Percentiles rank a stretch among this genome's conserved stretches.
These are phyloP conservation scores for Polyommatus iphigenia DNA, from an alignment of 2,888 invertebrate genomes.

Conservation along the genomic window DNA sequence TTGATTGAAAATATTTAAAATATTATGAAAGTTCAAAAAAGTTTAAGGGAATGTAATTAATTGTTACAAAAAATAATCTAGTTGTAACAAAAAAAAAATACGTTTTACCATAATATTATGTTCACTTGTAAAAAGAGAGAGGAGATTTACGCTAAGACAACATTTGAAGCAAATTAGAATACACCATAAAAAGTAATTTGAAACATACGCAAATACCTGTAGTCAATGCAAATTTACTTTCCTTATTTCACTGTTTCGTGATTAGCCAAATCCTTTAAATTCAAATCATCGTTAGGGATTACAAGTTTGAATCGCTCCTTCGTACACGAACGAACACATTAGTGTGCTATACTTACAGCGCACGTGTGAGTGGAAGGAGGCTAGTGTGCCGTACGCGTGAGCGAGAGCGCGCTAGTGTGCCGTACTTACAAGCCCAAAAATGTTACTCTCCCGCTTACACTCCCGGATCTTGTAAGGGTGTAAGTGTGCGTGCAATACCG, in stretches of 20 bases:
- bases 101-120: too few species aligned
- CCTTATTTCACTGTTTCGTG: conserved; percentile 47
- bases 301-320: conserved; percentile 73
- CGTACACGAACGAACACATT: conserved; percentile 58
- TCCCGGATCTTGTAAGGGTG: conserved; percentile 57
- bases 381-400: conserved; percentile 67
- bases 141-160: too few species aligned
- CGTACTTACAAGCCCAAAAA: conserved; percentile 74
- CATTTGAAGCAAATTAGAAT: too few species aligned
- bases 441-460: conserved; percentile 72
- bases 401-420: conserved; percentile 69
- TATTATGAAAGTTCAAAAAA: too few species aligned
- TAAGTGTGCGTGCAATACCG: conserved; percentile 58
- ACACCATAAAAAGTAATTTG: background rate
- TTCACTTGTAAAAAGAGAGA: too few species aligned
- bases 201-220: background rate
- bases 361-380: conserved; percentile 68
- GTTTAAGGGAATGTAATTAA: too few species aligned
- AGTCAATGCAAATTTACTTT: conserved; percentile 36
- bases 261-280: conserved; percentile 68
- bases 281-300: conserved; percentile 76
- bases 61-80: too few species aligned
- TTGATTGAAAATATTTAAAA: too few species aligned
- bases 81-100: too few species aligned
- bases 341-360: conserved; percentile 25